These are phyloP conservation scores for Acomys russatus DNA, from an alignment of 2,797 vertebrate species.

Conservation along the genomic window DNA sequence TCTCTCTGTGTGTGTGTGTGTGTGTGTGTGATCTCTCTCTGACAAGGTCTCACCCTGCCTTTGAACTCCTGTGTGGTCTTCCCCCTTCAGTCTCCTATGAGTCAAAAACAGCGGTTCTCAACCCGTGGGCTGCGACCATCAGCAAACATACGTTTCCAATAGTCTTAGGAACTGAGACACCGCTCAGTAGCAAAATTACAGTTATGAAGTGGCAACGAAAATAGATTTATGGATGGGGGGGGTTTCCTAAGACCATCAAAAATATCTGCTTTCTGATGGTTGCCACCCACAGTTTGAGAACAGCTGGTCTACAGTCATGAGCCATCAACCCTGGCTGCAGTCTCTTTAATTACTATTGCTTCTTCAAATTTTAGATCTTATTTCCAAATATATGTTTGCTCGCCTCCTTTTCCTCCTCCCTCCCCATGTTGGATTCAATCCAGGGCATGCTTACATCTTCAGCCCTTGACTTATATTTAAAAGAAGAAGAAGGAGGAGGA, in stretches of 20 bases:
- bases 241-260: neutral
- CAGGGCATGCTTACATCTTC: neutral
- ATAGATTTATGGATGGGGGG: neutral
- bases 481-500: neutral
- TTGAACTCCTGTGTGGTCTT: neutral
- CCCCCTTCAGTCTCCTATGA: neutral
- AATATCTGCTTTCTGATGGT: neutral
- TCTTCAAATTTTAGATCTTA: constrained; percentile 17
- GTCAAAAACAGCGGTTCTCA: neutral
- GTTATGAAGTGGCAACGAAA: neutral
- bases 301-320: neutral
- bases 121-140: neutral
- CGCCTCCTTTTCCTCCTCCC: neutral
- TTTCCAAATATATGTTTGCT: neutral
- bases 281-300: neutral
- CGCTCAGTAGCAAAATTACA: neutral
- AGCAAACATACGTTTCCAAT: neutral
- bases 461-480: neutral
- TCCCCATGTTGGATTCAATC: neutral
- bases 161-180: neutral
- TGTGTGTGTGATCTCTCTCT: neutral
- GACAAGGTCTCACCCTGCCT: neutral
- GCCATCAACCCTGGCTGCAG: neutral
- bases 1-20: neutral
- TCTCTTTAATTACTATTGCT: constrained; percentile 44